Evolutionary conservation across 1,140 invertebrate genomes (phyloP).

Genomic region (Pomacea maculata): DNA sequence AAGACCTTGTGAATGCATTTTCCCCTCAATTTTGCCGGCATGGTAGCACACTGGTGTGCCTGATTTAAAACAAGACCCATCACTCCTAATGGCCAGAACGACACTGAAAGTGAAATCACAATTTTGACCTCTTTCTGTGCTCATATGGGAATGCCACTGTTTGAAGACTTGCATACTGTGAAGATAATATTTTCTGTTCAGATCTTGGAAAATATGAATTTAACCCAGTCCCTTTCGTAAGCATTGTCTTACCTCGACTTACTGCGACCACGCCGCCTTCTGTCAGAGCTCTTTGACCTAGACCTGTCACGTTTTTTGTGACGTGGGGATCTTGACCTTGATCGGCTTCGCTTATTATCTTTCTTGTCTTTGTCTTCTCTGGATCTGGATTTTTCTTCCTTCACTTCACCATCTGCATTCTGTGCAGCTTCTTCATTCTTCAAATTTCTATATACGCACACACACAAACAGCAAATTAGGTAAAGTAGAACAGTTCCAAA

Average conservation of each 20-base stretch:
- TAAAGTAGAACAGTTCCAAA: too few species aligned
- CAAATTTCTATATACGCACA: constrained; percentile 31
- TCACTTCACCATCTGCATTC: constrained; percentile 50
- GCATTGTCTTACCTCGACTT: neutral
- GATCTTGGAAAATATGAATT: neutral
- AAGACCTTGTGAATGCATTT: too few species aligned
- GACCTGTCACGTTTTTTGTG: constrained; percentile 15
- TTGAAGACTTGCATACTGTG: neutral
- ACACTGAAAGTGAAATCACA: too few species aligned
- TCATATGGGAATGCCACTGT: neutral
- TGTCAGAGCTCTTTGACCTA: constrained; percentile 6
- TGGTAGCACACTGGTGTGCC: too few species aligned
- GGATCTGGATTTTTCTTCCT: constrained; percentile 1
- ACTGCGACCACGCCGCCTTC: constrained; percentile 7
- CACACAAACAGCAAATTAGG: too few species aligned
- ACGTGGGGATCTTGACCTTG: constrained; percentile 13
- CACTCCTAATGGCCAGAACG: too few species aligned
- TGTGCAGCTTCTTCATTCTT: constrained; percentile 68
- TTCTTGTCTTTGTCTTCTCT: constrained; percentile 21
- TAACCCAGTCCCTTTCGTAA: neutral
- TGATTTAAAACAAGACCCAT: too few species aligned
- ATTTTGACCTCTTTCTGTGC: neutral
- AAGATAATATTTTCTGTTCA: too few species aligned
- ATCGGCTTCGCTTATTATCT: constrained; percentile 8
- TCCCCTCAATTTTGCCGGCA: too few species aligned